Evolutionary conservation across 2,797 vertebrate genomes (phyloP).

Genomic region (Iguana delicatissima): DNA sequence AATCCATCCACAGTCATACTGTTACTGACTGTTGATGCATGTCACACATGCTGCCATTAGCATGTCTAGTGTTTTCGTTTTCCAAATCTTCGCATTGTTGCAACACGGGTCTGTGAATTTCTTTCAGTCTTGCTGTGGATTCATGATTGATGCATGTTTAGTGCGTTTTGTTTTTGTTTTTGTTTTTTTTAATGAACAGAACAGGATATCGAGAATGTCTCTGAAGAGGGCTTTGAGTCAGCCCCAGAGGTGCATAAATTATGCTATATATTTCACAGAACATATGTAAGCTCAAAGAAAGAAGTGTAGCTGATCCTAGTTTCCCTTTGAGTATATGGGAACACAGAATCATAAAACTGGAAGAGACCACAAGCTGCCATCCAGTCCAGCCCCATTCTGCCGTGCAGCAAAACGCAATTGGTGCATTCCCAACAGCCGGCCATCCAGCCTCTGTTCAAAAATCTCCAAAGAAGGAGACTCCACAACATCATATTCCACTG

Average conservation of each 20-base stretch:
- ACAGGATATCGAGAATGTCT: background rate
- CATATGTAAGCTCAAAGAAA: background rate
- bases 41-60: conserved; percentile 65
- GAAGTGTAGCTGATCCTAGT: background rate
- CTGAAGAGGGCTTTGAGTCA: background rate
- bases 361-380: no score
- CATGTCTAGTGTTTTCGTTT: conserved; percentile 43
- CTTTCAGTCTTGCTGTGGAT: conserved; percentile 41
- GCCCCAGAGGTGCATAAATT: no score
- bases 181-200: background rate
- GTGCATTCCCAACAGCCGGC: no score
- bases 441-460: no score
- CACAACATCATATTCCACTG: no score
- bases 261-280: background rate
- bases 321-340: background rate
- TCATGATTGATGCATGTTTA: background rate
- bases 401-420: no score
- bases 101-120: conserved; percentile 24
- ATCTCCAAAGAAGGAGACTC: no score
- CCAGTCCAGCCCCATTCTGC: no score
- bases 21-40: background rate
- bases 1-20: background rate
- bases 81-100: conserved; percentile 38
- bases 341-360: no score
- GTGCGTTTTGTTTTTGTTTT: no score